Evolutionary conservation across 2,888 invertebrate genomes (phyloP), one percentile per base, ranked within the genome.

Genomic region (Dasypolia templi): DNA sequence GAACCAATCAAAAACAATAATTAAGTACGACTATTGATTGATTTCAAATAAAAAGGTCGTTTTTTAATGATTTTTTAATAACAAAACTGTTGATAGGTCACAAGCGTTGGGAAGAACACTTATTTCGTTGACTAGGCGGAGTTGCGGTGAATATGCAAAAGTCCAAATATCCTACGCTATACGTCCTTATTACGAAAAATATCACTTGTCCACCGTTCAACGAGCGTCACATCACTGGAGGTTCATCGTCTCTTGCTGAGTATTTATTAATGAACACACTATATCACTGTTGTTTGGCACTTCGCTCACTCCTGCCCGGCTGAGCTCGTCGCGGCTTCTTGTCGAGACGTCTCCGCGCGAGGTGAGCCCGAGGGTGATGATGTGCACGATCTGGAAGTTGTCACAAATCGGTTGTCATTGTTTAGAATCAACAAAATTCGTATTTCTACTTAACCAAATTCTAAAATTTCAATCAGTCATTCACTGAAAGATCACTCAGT

Each of bases 41-140:
- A 77, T 77, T 84, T 72, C 80, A 76, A 76, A 53, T 61, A 65
- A 72, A 77, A 69, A 44, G 67, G 59, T 72, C 74, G 75, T 59
- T 68, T 59, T 72, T 64, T 44, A 5, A 29, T 73, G 70, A 55
- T 76, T 75, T 66, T 59, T 59, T 46, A 5, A 35, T 46, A 71
- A 81, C 72, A 79, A 79, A 73, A 77, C 75, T 78, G 64, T 65
- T 66, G 73, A 72, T 49, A 73, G 73, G 51, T 80, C 65, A 80
- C 83, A 82, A 82, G 82, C 78, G 63, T 81, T 71, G 78, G 72
- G 76, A 77, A 86, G 87, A 89, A 92, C 92, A 93, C 91, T 91
- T 81, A 91, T 91, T 91, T 92, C 92, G 92, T 93, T 94, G 95
- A 95, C 95, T 95, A 95, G 95, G 95, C 95, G 95, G 95, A 93